These are phyloP conservation scores for Ellobius talpinus DNA, from an alignment of 2,113 vertebrate species.

Conservation along the genomic window DNA sequence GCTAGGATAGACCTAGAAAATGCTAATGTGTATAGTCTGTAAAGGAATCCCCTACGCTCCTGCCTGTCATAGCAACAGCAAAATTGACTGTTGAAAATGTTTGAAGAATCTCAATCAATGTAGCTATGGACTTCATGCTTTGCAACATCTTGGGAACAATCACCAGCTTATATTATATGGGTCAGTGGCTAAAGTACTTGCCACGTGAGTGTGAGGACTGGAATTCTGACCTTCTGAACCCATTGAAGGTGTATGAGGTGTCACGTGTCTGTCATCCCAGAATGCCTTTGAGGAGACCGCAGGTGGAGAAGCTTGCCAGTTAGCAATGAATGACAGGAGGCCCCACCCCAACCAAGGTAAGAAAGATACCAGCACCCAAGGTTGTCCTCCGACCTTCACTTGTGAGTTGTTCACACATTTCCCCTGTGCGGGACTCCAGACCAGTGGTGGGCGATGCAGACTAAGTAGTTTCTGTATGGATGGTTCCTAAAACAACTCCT, in stretches of 20 bases:
- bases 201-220: not conserved
- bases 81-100: not conserved
- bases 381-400: not conserved
- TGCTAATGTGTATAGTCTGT: not conserved
- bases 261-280: not conserved
- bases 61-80: not conserved
- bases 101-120: not conserved
- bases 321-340: too few relatives aligned
- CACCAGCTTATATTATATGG: not conserved
- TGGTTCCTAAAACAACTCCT: not conserved
- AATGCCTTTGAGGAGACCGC: not conserved
- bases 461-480: not conserved
- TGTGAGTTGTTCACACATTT: too few relatives aligned
- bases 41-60: not conserved
- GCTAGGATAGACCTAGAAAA: not conserved
- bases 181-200: not conserved
- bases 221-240: not conserved
- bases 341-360: not conserved
- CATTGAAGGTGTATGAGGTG: too few relatives aligned
- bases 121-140: not conserved
- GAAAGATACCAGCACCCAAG: too few relatives aligned
- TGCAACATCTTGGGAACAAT: not conserved
- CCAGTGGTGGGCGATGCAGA: not conserved
- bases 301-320: not conserved
- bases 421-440: not conserved